Conservation (phyloP, 2,888 invertebrate species). For the Cephus sareptanus region DNA sequence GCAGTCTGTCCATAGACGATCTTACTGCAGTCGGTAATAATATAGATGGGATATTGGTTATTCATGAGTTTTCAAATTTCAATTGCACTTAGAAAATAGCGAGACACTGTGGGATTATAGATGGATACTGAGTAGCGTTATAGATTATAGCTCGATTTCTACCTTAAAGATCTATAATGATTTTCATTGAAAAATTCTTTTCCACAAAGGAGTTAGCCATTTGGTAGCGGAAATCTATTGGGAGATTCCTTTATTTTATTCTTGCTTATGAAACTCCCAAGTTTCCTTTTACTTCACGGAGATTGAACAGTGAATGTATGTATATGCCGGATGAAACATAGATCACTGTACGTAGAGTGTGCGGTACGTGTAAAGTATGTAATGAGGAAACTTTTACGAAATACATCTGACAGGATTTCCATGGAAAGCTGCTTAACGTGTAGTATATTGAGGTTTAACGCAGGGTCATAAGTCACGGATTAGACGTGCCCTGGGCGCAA, state of each 20-base stretch:
- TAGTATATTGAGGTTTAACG: neutral
- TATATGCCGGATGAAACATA: neutral
- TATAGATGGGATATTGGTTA: neutral
- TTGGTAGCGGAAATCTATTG: neutral
- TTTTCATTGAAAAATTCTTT: too few species aligned
- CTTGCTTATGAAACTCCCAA: neutral
- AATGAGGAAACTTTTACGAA: conserved; percentile 4
- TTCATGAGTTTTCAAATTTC: neutral
- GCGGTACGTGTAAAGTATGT: neutral
- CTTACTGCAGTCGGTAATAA: neutral
- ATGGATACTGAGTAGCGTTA: neutral
- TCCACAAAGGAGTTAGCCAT: too few species aligned
- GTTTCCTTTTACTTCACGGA: neutral
- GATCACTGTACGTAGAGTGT: neutral
- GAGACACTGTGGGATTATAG: neutral
- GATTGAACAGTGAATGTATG: neutral
- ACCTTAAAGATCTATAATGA: neutral
- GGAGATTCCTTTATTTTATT: neutral
- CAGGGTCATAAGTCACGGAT: neutral
- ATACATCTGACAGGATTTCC: neutral
- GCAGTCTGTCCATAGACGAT: neutral
- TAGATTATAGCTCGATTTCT: neutral
- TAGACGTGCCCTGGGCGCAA: neutral
- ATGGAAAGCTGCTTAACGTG: neutral
- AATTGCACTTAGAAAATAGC: neutral